Base-by-base conservation (phyloP, 2,888 invertebrate species). In the Entomobrya multifasciata region DNA sequence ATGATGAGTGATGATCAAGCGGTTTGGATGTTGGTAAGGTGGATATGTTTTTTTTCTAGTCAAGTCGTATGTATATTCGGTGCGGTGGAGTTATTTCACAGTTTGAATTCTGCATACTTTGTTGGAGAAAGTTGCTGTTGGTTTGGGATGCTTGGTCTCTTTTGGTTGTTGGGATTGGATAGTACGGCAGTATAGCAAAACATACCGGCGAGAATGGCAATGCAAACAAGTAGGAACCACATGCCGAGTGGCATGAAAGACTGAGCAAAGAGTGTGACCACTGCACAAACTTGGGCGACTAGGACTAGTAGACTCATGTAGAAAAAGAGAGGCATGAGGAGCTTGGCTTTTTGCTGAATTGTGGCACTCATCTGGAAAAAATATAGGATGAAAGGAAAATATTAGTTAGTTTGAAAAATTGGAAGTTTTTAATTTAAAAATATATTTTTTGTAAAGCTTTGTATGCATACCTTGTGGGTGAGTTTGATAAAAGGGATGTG, bases 261-360 rank as follows among this genome's bases (percentile, higher is more conserved):
- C 67, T 70, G 79, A 44, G 88, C 65, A 55, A 91, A 87, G 57
- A 91, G 84, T 55, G 83, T 76, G 55, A 90, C 36, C 49, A 91
- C 86, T 36, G 86, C 89, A 30, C 47, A 80, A 20, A 88, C 86
- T 86, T 91, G 91, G 27, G 90, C 79, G 57, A 88, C 89, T 36
- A 89, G 82, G 88, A 91, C 90, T 88, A 91, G 90, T 87, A 91
- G 90, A 84, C 90, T 90, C 89, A 88, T 74, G 85, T 91, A 91
- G 70, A 91, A 70, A 22, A 90, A 57, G 57, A 91, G 49, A 17
- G 90, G 90, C 30, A 91, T 84, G 27, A 91, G 70, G 17, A 86
- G 86, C 27, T 67, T 83, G 4, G 88, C 77, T 72, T 88, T 87
- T 84, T 76, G 88, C 67, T 90, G 90, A 52, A 89, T 65, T 27